Base-by-base conservation (phyloP, 2,113 vertebrate genomes). In the Pygoscelis adeliae region DNA sequence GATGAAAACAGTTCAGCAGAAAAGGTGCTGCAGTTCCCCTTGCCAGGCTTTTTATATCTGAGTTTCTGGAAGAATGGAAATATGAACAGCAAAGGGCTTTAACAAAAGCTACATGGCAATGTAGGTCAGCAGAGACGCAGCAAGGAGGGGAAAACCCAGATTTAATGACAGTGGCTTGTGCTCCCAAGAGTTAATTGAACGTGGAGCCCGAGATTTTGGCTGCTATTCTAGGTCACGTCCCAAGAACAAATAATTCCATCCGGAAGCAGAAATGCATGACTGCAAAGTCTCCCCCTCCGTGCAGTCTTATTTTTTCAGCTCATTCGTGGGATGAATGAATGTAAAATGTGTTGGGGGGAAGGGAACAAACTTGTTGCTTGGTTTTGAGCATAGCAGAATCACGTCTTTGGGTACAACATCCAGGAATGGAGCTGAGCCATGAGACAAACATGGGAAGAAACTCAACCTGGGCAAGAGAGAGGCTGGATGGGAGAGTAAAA, bases 1-100 rank as follows among this genome's bases (percentile, higher is more conserved):
- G 59, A 21, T 19, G 46, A 61, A 53, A 63, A 30, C 15, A 36
- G 32, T 8, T 25, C 58, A 38, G 4, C 26, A 62, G 38, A 12
- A 58, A 21, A 44, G 13, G 10, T 7, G 10, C 26, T 6, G 13
- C 27, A 3, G 22, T 26, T 65, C 17, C 7, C 34, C 25, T 50
- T 2, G 9, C n/a, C 42, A 17, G 40, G 10, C 11, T 38, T 15
- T 18, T 61, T 50, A 26, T 2, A 3, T 4, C 49, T 0, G 17
- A 27, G 4, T 56, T 65, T 32, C 23, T 27, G 13, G 27, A 79
- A 88, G 34, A 53, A 21, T 0, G 3, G 32, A 7, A 71, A 29
- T 4, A 27, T 0, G 34, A 71, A 71, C 6, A 34, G 18, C 47
- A 15, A 46, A 22, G 18, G 15, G 30, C 46, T 52, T 44, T 32